These are phyloP conservation scores for Coptodon bakossiorum DNA, from an alignment of 2,113 vertebrate species.

Conservation along the genomic window DNA sequence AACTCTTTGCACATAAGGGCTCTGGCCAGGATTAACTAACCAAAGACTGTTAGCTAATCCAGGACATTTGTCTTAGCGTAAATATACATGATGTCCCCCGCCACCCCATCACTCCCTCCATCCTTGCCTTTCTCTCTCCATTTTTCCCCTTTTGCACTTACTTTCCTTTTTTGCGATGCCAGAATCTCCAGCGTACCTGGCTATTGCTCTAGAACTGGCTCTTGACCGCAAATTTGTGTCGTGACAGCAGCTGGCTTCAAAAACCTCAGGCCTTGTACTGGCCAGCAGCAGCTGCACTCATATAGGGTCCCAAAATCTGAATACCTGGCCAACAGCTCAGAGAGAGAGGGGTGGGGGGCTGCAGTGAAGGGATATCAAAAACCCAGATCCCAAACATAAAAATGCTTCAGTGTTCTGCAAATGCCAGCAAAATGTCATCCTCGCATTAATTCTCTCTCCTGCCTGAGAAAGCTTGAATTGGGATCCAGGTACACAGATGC, in stretches of 20 bases:
- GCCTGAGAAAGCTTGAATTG: constrained; percentile 6
- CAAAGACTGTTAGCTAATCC: constrained; percentile 1
- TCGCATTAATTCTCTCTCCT: constrained; percentile 50
- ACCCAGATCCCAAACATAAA: constrained; percentile 56
- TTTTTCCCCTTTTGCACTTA: background rate
- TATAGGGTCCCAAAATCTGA: constrained; percentile 30
- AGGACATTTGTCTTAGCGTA: constrained; percentile 15
- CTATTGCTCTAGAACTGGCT: constrained; percentile 37
- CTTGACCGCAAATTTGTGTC: constrained; percentile 53
- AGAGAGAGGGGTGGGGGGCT: background rate
- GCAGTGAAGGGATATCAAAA: constrained; percentile 30
- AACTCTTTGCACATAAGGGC: background rate
- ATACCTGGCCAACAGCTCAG: constrained; percentile 52
- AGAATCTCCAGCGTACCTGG: constrained; percentile 49
- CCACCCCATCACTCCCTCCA: background rate
- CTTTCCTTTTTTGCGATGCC: constrained; percentile 36
- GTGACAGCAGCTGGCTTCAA: constrained; percentile 57
- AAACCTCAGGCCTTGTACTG: constrained; percentile 16
- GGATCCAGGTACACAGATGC: constrained; percentile 1
- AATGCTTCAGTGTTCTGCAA: constrained; percentile 35
- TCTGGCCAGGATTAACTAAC: constrained; percentile 4
- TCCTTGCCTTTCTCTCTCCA: background rate
- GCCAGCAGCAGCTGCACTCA: constrained; percentile 47
- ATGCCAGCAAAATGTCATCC: constrained; percentile 68
- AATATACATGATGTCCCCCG: constrained; percentile 3